Percentiles rank a stretch among this genome's conserved stretches.
Evolutionary conservation across 2,888 invertebrate species (phyloP).

Genomic region (Cyrtodaria siliqua): DNA sequence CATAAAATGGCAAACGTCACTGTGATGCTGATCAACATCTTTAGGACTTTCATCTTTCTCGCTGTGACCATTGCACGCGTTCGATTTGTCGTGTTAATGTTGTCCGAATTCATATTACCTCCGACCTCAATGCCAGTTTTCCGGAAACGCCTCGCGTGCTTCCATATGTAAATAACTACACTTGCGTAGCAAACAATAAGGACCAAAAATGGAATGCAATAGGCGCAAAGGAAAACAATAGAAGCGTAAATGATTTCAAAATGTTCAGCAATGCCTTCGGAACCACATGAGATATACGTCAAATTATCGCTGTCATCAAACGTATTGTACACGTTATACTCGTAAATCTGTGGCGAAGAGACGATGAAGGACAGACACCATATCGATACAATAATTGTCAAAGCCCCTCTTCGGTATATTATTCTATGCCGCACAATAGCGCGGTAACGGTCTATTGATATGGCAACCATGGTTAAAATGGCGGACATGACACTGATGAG

Average conservation of each 20-base stretch:
- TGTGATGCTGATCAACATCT: conserved; percentile 39
- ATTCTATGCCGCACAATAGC: conserved; percentile 26
- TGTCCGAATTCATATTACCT: background rate
- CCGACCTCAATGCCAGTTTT: background rate
- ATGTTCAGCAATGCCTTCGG: conserved; percentile 59
- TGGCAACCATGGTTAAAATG: conserved; percentile 65
- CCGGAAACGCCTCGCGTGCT: conserved; percentile 22
- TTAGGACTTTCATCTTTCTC: conserved; percentile 37
- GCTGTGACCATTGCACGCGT: conserved; percentile 9
- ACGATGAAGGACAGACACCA: conserved; percentile 54
- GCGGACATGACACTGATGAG: conserved; percentile 56
- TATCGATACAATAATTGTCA: conserved; percentile 20
- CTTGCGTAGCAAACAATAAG: conserved; percentile 45
- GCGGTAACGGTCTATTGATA: conserved; percentile 61
- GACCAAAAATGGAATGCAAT: conserved; percentile 42
- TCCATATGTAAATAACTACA: conserved; percentile 33
- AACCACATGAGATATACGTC: conserved; percentile 47
- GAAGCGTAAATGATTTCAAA: conserved; percentile 60
- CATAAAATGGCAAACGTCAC: conserved; percentile 46
- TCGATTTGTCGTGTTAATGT: background rate
- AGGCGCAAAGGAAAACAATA: conserved; percentile 44
- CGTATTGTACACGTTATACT: conserved; percentile 53
- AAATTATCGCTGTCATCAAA: conserved; percentile 13
- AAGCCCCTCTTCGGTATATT: conserved; percentile 17
- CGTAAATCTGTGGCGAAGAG: conserved; percentile 65